Conservation (phyloP, 2,797 vertebrate species). For the Lepilemur septentrionalis region DNA sequence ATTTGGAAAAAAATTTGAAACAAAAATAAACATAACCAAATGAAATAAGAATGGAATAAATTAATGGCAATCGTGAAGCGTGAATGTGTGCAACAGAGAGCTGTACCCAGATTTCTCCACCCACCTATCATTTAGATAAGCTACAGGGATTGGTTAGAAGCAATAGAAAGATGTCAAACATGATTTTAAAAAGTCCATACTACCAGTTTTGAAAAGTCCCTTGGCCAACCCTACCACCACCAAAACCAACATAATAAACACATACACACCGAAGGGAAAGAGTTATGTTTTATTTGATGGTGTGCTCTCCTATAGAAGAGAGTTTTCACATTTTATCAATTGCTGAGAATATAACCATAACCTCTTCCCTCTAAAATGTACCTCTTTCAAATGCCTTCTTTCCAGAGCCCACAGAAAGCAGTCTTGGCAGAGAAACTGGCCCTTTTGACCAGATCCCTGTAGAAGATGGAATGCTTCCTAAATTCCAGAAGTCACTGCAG, state of each 20-base stretch:
- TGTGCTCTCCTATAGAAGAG: not conserved
- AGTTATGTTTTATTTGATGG: not conserved
- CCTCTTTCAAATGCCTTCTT: not conserved
- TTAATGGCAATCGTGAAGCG: not conserved
- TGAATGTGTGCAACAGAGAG: not conserved
- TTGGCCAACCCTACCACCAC: not conserved
- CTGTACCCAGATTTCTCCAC: not conserved
- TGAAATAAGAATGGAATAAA: constrained; percentile 38
- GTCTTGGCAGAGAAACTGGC: not conserved
- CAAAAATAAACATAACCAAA: not conserved
- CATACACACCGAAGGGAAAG: not conserved
- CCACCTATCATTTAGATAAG: not conserved
- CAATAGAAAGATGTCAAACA: not conserved
- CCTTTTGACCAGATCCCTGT: not conserved
- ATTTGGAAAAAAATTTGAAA: not conserved
- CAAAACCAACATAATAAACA: not conserved
- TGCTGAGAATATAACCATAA: not conserved
- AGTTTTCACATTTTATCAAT: not conserved
- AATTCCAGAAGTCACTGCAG: not conserved
- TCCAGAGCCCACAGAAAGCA: not conserved
- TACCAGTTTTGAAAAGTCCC: not conserved
- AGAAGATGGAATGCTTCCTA: not conserved
- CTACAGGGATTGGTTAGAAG: not conserved
- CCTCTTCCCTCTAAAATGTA: not conserved
- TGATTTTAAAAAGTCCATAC: not conserved